Evolutionary conservation across 2,888 invertebrate genomes (phyloP), one percentile per base, ranked within the genome.

Genomic region (Sylvicola fuscatus): DNA sequence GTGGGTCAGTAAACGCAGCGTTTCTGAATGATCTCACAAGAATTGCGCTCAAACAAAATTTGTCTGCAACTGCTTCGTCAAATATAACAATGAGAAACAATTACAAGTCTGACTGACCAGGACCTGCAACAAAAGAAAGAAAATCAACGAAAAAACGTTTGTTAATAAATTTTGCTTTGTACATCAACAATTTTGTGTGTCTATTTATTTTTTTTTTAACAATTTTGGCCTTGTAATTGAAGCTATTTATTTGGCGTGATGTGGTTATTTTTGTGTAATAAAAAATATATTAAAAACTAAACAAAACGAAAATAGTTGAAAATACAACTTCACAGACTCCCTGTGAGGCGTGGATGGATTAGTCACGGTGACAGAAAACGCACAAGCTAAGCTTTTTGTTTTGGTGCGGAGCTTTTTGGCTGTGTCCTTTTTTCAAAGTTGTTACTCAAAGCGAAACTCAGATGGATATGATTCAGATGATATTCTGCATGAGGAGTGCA

Each of bases 71-170:
- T 21, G 21, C 21, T 21, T 21, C 21, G 4, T 6, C 21, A 29
- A 29, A 10, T 27, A 7, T 27, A 7, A 13, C 14, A 29, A 29
- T 29, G n/a, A 29, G 29, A 29, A 29, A n/a, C n/a, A 17, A 17
- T 64, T 64, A 68, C 60, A 67, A 62, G 60, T 68, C 68, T 49
- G 67, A 66, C 56, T 66, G 65, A 52, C 66, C 68, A 50, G 67
- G 68, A 61, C 67, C 68, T 68, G 63, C 44, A 66, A 64, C 44
- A 47, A 53, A 43, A 41, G 33, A 40, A 42, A 34, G 39, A 41
- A 43, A 28, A n/a, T n/a, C n/a, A n/a, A 27, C 27, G 21, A 37
- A 29, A 28, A 15, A 21, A 21, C 21, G 8, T 21, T 21, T 21
- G 21, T 21, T 21, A 21, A 14, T 32, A 37, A 27, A 35, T 21